Evolutionary conservation across 2,797 vertebrate species (phyloP).

Genomic region (Hozukius guyotensis): DNA sequence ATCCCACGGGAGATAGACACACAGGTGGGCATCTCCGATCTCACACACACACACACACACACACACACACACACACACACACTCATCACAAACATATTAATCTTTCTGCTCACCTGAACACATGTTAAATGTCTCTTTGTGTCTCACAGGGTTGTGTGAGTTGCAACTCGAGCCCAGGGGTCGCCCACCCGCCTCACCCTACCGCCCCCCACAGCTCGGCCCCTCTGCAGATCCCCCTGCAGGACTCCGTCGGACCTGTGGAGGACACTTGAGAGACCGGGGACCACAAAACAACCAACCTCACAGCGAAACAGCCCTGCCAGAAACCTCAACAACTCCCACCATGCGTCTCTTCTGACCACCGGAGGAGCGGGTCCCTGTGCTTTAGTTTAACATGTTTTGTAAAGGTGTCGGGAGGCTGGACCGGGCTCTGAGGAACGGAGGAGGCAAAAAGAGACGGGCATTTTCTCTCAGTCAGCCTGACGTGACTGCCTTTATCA

Average conservation of each 20-base stretch:
- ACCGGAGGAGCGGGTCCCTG: constrained; percentile 21
- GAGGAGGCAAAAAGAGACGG: constrained; percentile 7
- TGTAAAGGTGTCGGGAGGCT: constrained; percentile 24
- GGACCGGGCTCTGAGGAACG: constrained; percentile 13
- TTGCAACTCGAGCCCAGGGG: constrained; percentile 48
- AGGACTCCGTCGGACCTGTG: constrained; percentile 35
- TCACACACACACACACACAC: too few relatives aligned
- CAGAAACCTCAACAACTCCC: constrained; percentile 37
- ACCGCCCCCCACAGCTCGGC: constrained; percentile 62
- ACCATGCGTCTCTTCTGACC: constrained; percentile 41
- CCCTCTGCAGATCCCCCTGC: constrained; percentile 55
- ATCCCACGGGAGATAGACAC: constrained; percentile 83
- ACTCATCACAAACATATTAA: not conserved
- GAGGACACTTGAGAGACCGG: constrained; percentile 67
- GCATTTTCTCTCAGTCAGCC: constrained; percentile 41
- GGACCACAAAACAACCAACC: not conserved
- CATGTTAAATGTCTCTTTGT: not conserved
- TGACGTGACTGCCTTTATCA: constrained; percentile 46
- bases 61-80: too few relatives aligned
- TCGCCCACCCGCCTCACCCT: constrained; percentile 35
- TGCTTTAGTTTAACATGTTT: constrained; percentile 37
- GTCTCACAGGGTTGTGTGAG: constrained; percentile 74
- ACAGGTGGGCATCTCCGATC: constrained; percentile 69
- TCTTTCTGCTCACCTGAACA: not conserved
- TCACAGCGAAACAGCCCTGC: constrained; percentile 26